Percentiles rank a stretch among this genome's conserved stretches.
These are phyloP conservation scores for Hypotaenidia okinawae DNA, from an alignment of 2,797 vertebrate species.

Conservation along the genomic window DNA sequence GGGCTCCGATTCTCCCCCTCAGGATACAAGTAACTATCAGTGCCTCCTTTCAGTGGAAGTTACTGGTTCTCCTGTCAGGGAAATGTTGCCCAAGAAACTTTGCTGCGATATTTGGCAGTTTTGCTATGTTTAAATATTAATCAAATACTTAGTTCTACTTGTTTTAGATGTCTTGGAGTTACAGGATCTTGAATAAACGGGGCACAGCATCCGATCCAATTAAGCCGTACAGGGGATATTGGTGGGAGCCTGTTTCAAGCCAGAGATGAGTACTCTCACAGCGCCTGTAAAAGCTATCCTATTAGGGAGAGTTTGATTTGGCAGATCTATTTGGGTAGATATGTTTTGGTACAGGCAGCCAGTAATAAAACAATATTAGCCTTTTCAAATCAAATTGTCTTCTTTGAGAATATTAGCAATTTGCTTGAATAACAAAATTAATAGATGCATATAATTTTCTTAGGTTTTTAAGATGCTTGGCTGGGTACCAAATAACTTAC, in stretches of 20 bases:
- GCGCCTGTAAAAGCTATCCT: background rate
- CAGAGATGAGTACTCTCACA: background rate
- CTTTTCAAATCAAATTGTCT: background rate
- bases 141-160: conserved; percentile 43
- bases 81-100: conserved; percentile 30
- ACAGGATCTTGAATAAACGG: background rate
- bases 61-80: conserved; percentile 25
- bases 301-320: background rate
- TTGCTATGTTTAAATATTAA: conserved; percentile 62
- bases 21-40: background rate
- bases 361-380: background rate
- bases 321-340: background rate
- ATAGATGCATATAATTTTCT: background rate
- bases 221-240: background rate
- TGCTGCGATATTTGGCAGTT: conserved; percentile 25
- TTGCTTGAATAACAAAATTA: background rate
- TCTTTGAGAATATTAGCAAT: background rate
- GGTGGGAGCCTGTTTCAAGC: background rate
- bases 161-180: background rate
- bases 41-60: conserved; percentile 38
- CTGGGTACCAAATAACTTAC: background rate
- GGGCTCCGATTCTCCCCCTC: background rate
- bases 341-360: fast-evolving
- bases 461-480: background rate
- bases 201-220: background rate